Evolutionary conservation across 2,888 invertebrate species (phyloP), one percentile per base, ranked within the genome.

Genomic region (Andrena bicolor): DNA sequence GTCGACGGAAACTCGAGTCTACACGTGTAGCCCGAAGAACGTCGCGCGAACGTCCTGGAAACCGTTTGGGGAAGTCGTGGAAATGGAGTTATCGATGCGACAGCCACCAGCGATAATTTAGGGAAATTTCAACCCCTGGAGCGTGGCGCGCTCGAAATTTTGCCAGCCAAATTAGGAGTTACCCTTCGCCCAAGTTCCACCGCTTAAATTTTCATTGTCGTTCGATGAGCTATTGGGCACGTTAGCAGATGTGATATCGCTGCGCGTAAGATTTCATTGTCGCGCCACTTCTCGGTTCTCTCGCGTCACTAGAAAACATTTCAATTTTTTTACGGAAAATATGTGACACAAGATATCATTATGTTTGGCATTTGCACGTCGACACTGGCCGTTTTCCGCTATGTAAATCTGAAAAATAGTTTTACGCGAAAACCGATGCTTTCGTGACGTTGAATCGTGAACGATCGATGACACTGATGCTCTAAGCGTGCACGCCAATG

Each of bases 11-110:
- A 66, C 61, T 66, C 48, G 58, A 28, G 61, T 30, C 63, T 68
- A 23, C 76, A 49, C 66, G 56, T 64, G 61, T 10, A 53, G 28
- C 35, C 13, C 68, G 26, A 56, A 66, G 68, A 56, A 20, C 68
- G 26, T 56, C 53, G 58, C 28, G 53, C n/a, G 41, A 71, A 76
- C 65, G 69, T 71, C 53, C 60, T 41, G 35, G 65, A 60, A 76
- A 69, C 53, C 53, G 28, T 35, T 41, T n/a, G 26, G 23, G 56
- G 35, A 35, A 60, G 28, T 61, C 60, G 30, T 51, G 64, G 23
- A 65, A 76, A 71, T 48, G 16, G 28, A 65, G 65, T 70, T 76
- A 70, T 76, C 63, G 70, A 35, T 70, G 32, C 76, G 56, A 20
- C 64, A 48, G 71, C 64, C 64, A 10, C 28, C 23, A 32, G 63